Evolutionary conservation across 37 sponge, comb jelly and placozoan genomes (phyloP).

Genomic region (Petrosia ficiformis): DNA sequence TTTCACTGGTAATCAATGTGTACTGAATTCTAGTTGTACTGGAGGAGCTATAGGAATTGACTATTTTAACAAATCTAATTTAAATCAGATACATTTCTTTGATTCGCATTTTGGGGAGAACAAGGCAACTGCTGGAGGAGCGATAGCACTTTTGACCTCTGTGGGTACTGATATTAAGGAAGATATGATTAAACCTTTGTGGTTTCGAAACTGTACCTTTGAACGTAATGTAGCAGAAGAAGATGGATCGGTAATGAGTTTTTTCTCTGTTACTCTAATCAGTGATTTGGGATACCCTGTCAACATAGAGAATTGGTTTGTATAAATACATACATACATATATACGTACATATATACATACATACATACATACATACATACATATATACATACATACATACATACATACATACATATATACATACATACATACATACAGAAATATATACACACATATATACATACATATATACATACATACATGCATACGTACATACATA

Average conservation of each 20-base stretch:
- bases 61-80: slow-evolving; percentile 15
- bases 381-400: too few species aligned
- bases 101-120: slow-evolving; percentile 37
- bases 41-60: slow-evolving; percentile 67
- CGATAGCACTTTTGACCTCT: slow-evolving; percentile 29
- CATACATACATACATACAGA: too few species aligned
- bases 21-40: slow-evolving; percentile 19
- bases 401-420: not conserved
- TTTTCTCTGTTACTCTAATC: slow-evolving; percentile 46
- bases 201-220: slow-evolving; percentile 40
- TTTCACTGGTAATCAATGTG: slow-evolving; percentile 45
- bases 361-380: not conserved
- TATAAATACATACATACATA: not conserved
- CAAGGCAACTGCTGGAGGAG: slow-evolving; percentile 52
- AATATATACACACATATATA: not conserved
- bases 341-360: not conserved
- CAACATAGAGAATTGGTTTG: slow-evolving; percentile 53
- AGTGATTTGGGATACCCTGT: slow-evolving; percentile 46
- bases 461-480: not conserved
- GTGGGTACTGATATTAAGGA: slow-evolving; percentile 7
- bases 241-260: slow-evolving; percentile 69
- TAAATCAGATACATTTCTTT: slow-evolving; percentile 24
- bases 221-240: slow-evolving; percentile 27
- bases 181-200: slow-evolving; percentile 11
- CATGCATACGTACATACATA: too few species aligned